phyloP scores from a whole-genome alignment of 1,140 invertebrate species.

The Rhagoletis zephyria region DNA sequence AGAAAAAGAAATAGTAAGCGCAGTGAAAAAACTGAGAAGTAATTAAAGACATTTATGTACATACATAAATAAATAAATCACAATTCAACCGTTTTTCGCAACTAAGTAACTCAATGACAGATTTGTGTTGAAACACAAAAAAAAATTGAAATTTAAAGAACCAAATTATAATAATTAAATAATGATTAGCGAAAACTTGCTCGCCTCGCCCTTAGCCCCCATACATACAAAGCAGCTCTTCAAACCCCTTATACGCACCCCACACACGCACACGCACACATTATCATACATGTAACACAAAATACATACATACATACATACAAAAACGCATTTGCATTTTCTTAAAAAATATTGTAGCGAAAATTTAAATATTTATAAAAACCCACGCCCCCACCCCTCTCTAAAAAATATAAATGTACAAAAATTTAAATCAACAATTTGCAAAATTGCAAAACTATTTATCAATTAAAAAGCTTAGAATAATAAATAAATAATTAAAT shows the following conservation, averaged over 20 bases:
- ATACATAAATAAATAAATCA: not conserved
- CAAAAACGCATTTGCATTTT: not conserved
- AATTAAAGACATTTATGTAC: not conserved
- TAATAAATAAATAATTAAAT: not conserved
- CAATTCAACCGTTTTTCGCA: conserved; percentile 5
- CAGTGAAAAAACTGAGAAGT: not conserved
- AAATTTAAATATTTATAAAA: not conserved
- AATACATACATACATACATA: not conserved
- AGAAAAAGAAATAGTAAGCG: not conserved
- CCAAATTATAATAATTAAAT: not conserved
- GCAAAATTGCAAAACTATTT: not conserved
- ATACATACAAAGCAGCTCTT: not conserved
- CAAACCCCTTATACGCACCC: not conserved
- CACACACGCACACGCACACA: not conserved
- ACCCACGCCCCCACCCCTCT: no score
- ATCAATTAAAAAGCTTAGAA: not conserved
- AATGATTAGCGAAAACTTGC: conserved; percentile 21
- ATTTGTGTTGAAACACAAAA: not conserved
- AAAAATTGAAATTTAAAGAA: not conserved
- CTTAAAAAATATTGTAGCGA: not conserved
- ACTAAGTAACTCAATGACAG: not conserved
- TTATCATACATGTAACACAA: not conserved
- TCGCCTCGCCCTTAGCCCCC: not conserved
- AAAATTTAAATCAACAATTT: not conserved
- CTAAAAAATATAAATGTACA: not conserved